These are phyloP conservation scores for Caenorhabditis sp. DNA, from an alignment of 2,888 invertebrate species.

Conservation along the genomic window DNA sequence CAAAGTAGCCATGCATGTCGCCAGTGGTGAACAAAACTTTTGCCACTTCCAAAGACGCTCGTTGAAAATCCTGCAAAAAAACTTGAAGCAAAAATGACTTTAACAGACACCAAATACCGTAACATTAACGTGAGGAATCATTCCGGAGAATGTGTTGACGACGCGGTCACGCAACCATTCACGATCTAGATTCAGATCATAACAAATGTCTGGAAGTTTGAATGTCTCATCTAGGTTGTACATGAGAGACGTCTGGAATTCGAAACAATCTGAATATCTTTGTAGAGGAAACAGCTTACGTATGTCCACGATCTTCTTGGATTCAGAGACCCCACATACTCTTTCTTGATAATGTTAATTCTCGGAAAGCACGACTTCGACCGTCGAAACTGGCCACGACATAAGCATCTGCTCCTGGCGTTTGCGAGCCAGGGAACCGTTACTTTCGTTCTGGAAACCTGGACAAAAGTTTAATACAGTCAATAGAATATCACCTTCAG, in stretches of 20 bases:
- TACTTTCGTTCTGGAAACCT: conserved; percentile 23
- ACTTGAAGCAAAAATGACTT: neutral
- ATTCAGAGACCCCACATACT: too few species aligned
- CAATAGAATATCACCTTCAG: too few species aligned
- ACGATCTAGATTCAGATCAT: too few species aligned
- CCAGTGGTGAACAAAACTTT: conserved; percentile 24
- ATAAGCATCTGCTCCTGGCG: neutral
- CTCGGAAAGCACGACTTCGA: conserved; percentile 3
- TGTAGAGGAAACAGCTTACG: too few species aligned
- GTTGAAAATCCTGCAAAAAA: neutral
- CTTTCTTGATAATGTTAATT: neutral
- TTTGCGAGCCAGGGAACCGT: neutral
- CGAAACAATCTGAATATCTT: neutral
- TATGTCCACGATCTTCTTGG: too few species aligned
- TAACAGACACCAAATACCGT: neutral
- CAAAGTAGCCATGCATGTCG: conserved; percentile 6
- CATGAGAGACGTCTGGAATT: neutral
- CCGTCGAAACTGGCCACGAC: neutral
- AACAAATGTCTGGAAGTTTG: neutral
- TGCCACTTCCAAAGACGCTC: neutral
- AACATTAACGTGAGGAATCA: neutral
- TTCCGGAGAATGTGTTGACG: neutral
- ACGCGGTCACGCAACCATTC: too few species aligned
- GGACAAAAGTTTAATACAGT: neutral
- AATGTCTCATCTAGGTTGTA: neutral